Evolutionary conservation across 2,797 vertebrate genomes (phyloP).

Genomic region (Rhinophrynus dorsalis): DNA sequence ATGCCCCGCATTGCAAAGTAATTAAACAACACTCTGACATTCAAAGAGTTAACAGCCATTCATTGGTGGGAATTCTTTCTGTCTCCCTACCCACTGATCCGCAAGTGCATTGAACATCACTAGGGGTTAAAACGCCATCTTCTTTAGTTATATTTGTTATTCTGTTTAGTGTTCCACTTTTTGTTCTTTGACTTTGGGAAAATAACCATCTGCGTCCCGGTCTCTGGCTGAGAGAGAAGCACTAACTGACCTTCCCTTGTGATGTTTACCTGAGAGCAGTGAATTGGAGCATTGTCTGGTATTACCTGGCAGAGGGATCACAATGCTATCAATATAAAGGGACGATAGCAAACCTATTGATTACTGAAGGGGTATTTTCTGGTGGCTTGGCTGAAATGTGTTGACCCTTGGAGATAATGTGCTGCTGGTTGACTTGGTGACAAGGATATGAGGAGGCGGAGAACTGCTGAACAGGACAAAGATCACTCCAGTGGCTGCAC

Average conservation of each 20-base stretch:
- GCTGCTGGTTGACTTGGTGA: conserved; percentile 77
- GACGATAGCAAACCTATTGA: conserved; percentile 71
- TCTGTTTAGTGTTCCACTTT: neutral
- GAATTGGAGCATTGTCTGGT: conserved; percentile 63
- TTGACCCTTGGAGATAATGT: conserved; percentile 79
- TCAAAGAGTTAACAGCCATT: too few species aligned
- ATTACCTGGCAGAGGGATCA: conserved; percentile 55
- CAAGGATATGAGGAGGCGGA: conserved; percentile 66
- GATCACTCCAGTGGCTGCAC: conserved; percentile 61
- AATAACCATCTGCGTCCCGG: conserved; percentile 51
- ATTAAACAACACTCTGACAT: too few species aligned
- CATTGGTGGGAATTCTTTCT: too few species aligned
- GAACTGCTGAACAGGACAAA: conserved; percentile 70
- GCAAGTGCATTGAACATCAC: too few species aligned
- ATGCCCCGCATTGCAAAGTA: too few species aligned
- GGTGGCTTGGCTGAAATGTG: conserved; percentile 55
- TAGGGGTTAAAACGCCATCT: too few species aligned
- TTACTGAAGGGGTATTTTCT: conserved; percentile 66
- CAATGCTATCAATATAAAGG: conserved; percentile 59
- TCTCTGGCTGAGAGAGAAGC: neutral
- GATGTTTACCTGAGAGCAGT: conserved; percentile 25
- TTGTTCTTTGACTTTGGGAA: conserved; percentile 53
- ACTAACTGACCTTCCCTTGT: conserved; percentile 15
- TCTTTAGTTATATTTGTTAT: too few species aligned
- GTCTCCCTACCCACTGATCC: too few species aligned